A percentile compares a stretch with the other conserved stretches of the same genome.
Conservation (phyloP, 2,888 invertebrate species). For the Mythimna ferrago region DNA sequence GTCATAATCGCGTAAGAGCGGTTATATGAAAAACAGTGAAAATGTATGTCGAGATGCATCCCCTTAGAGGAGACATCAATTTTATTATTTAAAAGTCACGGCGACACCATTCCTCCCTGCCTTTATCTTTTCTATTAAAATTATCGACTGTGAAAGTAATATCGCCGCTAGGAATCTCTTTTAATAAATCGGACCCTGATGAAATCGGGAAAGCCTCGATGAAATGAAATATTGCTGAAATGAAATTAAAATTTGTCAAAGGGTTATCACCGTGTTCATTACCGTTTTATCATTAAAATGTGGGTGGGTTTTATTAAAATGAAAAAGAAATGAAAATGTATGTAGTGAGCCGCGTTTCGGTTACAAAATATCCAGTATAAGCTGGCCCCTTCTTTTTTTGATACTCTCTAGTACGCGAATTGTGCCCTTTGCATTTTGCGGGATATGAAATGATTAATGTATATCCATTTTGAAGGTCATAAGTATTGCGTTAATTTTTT, state of each 20-base stretch:
- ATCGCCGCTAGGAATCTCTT: constrained; percentile 11
- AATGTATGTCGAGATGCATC: too few species aligned
- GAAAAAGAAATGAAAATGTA: not conserved
- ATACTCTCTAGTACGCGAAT: not conserved
- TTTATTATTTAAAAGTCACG: constrained; percentile 4
- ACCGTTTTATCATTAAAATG: not conserved
- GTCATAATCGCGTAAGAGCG: too few species aligned
- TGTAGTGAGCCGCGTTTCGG: not conserved
- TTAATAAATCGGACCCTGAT: constrained; percentile 5
- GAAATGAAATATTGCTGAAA: constrained; percentile 4
- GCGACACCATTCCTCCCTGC: not conserved
- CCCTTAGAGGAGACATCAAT: not conserved
- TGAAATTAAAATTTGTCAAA: constrained; percentile 6
- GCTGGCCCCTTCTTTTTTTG: not conserved
- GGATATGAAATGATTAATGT: too few species aligned
- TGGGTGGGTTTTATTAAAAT: not conserved
- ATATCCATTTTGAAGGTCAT: too few species aligned
- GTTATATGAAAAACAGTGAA: too few species aligned
- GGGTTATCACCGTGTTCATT: not conserved
- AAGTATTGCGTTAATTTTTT: too few species aligned
- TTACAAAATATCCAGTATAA: not conserved
- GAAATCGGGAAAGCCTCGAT: constrained; percentile 9
- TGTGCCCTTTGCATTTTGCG: too few species aligned
- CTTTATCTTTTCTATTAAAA: constrained; percentile 6
- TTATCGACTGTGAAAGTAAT: constrained; percentile 7